These are phyloP conservation scores for Apogon hyalosoma DNA, from an alignment of 2,797 vertebrate genomes.

Conservation along the genomic window DNA sequence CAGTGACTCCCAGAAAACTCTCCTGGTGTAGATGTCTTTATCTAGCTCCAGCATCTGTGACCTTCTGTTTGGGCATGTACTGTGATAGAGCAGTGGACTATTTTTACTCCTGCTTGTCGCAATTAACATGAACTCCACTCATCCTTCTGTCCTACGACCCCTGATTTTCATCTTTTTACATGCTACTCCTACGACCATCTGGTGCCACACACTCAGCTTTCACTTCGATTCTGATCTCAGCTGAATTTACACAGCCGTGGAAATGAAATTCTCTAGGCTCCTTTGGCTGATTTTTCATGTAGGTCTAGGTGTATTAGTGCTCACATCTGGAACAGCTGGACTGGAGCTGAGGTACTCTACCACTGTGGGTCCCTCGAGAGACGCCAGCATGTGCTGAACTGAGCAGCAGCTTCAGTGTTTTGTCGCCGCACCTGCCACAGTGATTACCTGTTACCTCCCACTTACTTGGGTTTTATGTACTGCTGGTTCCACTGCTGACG, in stretches of 20 bases:
- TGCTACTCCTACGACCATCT: constrained; percentile 23
- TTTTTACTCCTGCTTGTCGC: not conserved
- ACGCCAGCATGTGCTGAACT: not conserved
- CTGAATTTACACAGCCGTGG: not conserved
- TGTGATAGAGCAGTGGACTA: not conserved
- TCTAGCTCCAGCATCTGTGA: constrained; percentile 4
- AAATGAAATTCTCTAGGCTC: not conserved
- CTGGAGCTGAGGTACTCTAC: not conserved
- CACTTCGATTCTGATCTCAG: constrained; percentile 2
- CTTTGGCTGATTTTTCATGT: not conserved
- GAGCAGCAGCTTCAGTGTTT: too few species aligned
- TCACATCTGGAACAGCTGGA: constrained; percentile 24
- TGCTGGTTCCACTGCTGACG: not conserved
- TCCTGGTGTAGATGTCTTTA: not conserved
- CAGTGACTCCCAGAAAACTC: not conserved
- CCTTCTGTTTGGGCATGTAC: not conserved
- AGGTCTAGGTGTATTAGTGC: not conserved
- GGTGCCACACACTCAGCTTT: not conserved
- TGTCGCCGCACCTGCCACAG: not conserved
- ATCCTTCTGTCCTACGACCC: constrained; percentile 8
- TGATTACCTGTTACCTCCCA: not conserved
- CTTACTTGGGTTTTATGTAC: too few species aligned
- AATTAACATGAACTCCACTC: constrained; percentile 1
- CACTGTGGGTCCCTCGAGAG: not conserved
- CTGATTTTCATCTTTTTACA: constrained; percentile 9